Base-by-base conservation (phyloP, 2,113 vertebrate species). In the Pluvialis apricaria region DNA sequence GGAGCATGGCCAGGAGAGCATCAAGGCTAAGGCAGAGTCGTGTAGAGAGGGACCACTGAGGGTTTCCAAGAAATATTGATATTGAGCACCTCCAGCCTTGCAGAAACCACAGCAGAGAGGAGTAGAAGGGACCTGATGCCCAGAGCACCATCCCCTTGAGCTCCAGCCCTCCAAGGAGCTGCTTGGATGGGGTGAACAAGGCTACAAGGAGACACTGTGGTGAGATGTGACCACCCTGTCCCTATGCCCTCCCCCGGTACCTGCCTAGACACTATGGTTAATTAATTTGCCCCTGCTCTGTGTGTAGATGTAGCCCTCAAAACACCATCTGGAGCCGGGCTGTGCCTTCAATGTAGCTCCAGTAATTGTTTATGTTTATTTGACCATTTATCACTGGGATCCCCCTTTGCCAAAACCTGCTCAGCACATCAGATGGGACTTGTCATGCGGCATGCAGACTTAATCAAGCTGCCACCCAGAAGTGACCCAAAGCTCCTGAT, bases 311-410 rank as follows among this genome's bases (percentile, higher is more conserved):
- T 42, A 91, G 68, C 60, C 82, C 55, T 86, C 62, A 64, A 81
- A 95, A 54, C 44, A 49, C 87, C 52, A 81, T 69, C 92, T 96
- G 89, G 93, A 93, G 69, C 40, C 34, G n/a, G 65, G 45, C 32
- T 18, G 65, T 62, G 68, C 47, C 88, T 92, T 86, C 52, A 4
- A 4, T 38, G 31, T 22, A 51, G 24, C 76, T 92, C 36, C 54
- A 26, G 47, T 90, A 71, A 86, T 82, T 81, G 45, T 83, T 90
- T 82, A 17, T 64, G 52, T 91, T 95, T 82, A 79, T 97, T 90
- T 97, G 79, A 51, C 72, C 55, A 40, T 95, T 93, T 92, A 69
- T 95, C 86, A 79, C 54, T 34, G 62, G 70, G 77, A 75, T 86
- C 8, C 31, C 86, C 51, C 73, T 84, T 66, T 73, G 92, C 87